phyloP scores from a whole-genome alignment of 2,797 vertebrate genomes.

The Peromyscus eremicus region DNA sequence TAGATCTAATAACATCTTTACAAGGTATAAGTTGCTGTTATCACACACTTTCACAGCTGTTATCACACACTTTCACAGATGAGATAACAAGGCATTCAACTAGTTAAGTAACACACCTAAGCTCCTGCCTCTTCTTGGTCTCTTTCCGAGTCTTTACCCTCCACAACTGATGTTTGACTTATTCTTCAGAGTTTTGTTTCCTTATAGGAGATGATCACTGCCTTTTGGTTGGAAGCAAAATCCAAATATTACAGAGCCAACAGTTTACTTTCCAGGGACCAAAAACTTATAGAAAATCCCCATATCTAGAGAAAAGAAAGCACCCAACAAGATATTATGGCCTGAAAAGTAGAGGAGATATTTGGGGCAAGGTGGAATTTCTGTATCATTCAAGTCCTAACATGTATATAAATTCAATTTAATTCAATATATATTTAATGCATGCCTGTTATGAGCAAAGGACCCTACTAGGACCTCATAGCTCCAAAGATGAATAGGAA shows the following conservation, averaged over 20 bases:
- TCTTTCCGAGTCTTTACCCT: neutral
- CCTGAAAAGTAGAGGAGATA: neutral
- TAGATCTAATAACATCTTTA: constrained; percentile 22
- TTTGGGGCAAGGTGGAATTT: constrained; percentile 2
- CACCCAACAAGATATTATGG: constrained; percentile 17
- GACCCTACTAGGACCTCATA: neutral
- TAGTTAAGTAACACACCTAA: neutral
- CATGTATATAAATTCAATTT: neutral
- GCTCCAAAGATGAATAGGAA: constrained; percentile 34
- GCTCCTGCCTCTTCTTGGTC: neutral
- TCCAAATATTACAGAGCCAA: neutral
- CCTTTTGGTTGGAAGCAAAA: constrained; percentile 2
- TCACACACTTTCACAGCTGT: neutral
- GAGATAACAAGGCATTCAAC: constrained; percentile 17
- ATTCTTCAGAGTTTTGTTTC: constrained; percentile 25
- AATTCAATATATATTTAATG: constrained; percentile 55
- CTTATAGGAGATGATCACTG: constrained; percentile 27
- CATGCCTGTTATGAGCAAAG: constrained; percentile 31
- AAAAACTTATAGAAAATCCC: constrained; percentile 54
- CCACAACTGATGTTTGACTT: constrained; percentile 5
- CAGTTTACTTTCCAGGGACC: constrained; percentile 1
- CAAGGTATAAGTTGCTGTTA: neutral
- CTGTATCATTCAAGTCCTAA: constrained; percentile 47
- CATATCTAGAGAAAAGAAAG: constrained; percentile 40
- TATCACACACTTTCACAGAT: neutral